phyloP scores from a whole-genome alignment of 2,797 vertebrate species.

The Micrastur ruficollis region DNA sequence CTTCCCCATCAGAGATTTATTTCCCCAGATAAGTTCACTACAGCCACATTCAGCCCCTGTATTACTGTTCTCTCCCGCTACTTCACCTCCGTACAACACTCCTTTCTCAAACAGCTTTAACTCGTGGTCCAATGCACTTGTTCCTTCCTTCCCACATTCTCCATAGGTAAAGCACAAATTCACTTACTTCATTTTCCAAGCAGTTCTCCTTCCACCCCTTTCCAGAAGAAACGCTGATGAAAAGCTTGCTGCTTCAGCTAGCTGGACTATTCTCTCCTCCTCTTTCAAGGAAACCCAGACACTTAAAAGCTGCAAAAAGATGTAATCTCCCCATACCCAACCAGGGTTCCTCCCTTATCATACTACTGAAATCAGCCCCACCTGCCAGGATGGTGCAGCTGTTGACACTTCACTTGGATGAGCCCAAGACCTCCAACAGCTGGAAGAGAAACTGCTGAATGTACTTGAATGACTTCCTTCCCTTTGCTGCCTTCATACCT shows the following conservation, averaged over 20 bases:
- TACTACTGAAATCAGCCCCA: neutral
- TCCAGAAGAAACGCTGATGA: rapidly evolving
- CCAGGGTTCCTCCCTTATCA: neutral
- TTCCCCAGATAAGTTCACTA: neutral
- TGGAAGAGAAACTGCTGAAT: neutral
- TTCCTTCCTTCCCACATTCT: neutral
- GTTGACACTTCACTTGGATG: neutral
- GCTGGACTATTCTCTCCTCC: rapidly evolving
- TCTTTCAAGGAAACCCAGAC: neutral
- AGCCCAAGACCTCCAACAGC: neutral
- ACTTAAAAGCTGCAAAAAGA: no score
- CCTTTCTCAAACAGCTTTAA: neutral
- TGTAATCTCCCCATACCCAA: rapidly evolving
- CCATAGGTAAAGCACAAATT: rapidly evolving
- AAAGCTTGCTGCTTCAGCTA: rapidly evolving
- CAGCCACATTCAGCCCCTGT: neutral
- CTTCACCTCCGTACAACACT: rapidly evolving
- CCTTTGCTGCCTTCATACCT: neutral
- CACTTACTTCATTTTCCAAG: neutral
- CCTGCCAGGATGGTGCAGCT: neutral
- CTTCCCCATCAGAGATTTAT: neutral
- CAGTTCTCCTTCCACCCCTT: neutral
- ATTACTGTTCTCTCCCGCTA: neutral
- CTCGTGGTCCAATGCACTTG: neutral
- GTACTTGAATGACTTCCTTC: neutral